These are phyloP conservation scores for Melanostoma mellinum DNA, from an alignment of 2,888 invertebrate genomes.

Conservation along the genomic window DNA sequence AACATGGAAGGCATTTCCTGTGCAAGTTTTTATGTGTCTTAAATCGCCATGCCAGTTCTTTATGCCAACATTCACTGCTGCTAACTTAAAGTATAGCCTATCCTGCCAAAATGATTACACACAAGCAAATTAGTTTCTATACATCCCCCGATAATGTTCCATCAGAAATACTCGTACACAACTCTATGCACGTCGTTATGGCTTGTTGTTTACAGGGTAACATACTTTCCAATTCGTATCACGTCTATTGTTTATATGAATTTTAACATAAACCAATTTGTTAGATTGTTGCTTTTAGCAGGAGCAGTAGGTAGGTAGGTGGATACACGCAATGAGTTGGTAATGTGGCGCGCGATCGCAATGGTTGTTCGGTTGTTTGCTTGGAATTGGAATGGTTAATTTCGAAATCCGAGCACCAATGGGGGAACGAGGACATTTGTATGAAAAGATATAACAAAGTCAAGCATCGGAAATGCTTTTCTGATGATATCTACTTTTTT, in stretches of 20 bases:
- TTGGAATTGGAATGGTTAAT: slow-evolving; percentile 14
- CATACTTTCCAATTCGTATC: slow-evolving; percentile 40
- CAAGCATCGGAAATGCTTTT: slow-evolving; percentile 57
- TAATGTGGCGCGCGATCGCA: slow-evolving; percentile 26
- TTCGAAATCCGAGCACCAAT: slow-evolving; percentile 31
- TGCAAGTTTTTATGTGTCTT: slow-evolving; percentile 6
- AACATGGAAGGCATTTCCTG: slow-evolving; percentile 55
- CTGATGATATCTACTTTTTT: not conserved
- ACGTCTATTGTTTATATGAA: slow-evolving; percentile 69
- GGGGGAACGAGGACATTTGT: slow-evolving; percentile 27
- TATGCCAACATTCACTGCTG: slow-evolving; percentile 27
- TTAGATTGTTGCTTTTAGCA: slow-evolving; percentile 41
- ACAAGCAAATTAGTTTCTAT: not conserved
- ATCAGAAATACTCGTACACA: not conserved
- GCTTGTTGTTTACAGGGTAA: slow-evolving; percentile 21
- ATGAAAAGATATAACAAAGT: slow-evolving; percentile 3
- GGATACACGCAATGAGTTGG: not conserved
- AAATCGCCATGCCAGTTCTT: not conserved
- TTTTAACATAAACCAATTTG: slow-evolving; percentile 70
- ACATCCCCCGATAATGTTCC: not conserved
- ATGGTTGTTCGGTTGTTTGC: slow-evolving; percentile 28
- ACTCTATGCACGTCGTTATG: slow-evolving; percentile 18
- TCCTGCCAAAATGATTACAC: slow-evolving; percentile 37
- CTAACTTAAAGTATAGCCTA: slow-evolving; percentile 6
- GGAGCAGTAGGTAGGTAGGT: not conserved